phyloP scores from a whole-genome alignment of 2,113 vertebrate genomes.

The Ciconia stormi region DNA sequence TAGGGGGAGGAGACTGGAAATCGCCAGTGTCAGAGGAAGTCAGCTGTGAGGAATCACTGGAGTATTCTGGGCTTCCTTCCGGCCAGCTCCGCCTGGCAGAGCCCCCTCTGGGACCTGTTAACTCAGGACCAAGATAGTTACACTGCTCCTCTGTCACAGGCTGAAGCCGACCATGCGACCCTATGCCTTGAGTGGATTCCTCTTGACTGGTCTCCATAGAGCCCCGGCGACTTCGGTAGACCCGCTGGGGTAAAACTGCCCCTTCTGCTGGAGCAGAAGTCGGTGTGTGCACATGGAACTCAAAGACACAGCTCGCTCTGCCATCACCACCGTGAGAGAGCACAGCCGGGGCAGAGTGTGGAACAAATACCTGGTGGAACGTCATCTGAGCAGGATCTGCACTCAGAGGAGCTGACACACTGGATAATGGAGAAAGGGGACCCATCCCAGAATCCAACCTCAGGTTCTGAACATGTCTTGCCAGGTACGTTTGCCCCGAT shows the following conservation, averaged over 20 bases:
- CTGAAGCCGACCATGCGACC: conserved; percentile 83
- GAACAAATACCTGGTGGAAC: conserved; percentile 84
- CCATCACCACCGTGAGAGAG: conserved; percentile 80
- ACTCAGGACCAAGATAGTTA: conserved; percentile 79
- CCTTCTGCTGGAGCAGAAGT: conserved; percentile 81
- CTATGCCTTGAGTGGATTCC: conserved; percentile 73
- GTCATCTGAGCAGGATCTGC: conserved; percentile 75
- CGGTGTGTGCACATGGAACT: conserved; percentile 85
- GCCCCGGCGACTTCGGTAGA: conserved; percentile 83
- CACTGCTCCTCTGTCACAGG: conserved; percentile 92
- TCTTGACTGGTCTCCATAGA: conserved; percentile 88
- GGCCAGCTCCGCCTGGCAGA: conserved; percentile 80
- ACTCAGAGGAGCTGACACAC: conserved; percentile 75
- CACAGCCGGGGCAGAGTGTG: conserved; percentile 89
- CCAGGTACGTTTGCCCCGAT: conserved; percentile 78
- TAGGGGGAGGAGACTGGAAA: conserved; percentile 86
- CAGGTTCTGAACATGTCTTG: conserved; percentile 81
- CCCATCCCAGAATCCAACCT: conserved; percentile 77
- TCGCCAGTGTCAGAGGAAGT: conserved; percentile 91
- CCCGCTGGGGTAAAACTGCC: conserved; percentile 75
- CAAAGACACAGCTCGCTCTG: conserved; percentile 84
- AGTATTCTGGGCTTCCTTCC: conserved; percentile 90
- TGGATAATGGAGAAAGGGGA: conserved; percentile 73
- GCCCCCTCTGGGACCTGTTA: conserved; percentile 80
- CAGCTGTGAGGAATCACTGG: conserved; percentile 91